A percentile compares a stretch with the other conserved stretches of the same genome.
These are phyloP conservation scores for Hydropsyche tenuis DNA, from an alignment of 1,140 invertebrate species.

Conservation along the genomic window DNA sequence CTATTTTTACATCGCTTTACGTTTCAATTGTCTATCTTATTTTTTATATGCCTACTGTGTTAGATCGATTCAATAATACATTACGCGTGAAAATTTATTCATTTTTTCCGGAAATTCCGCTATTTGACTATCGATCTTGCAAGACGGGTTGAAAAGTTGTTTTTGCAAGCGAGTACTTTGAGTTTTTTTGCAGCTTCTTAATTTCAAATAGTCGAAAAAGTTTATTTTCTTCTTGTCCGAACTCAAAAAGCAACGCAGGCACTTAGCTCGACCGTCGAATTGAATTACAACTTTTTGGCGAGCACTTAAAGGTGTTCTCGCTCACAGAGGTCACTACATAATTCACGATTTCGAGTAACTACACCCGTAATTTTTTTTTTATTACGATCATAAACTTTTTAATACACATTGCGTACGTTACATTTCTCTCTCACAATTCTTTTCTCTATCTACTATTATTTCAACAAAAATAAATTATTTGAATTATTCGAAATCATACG, in stretches of 20 bases:
- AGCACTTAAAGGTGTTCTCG: slow-evolving; percentile 27
- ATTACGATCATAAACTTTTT: not conserved
- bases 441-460: too few species aligned
- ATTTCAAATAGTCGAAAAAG: slow-evolving; percentile 16
- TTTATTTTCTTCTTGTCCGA: slow-evolving; percentile 19
- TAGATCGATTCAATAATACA: not conserved
- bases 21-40: not conserved
- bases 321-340: slow-evolving; percentile 18
- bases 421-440: too few species aligned
- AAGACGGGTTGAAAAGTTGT: too few species aligned
- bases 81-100: not conserved
- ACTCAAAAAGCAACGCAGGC: slow-evolving; percentile 18
- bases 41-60: too few species aligned
- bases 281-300: slow-evolving; percentile 23
- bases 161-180: not conserved
- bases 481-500: too few species aligned
- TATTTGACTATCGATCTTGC: too few species aligned
- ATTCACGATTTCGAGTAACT: not conserved
- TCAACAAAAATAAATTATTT: too few species aligned
- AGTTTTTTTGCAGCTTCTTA: slow-evolving; percentile 9
- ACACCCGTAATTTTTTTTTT: not conserved
- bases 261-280: slow-evolving; percentile 22
- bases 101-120: too few species aligned
- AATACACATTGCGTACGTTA: too few species aligned
- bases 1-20: too few species aligned